These are phyloP conservation scores for Malacosoma neustria DNA, from an alignment of 2,888 invertebrate genomes.

Conservation along the genomic window DNA sequence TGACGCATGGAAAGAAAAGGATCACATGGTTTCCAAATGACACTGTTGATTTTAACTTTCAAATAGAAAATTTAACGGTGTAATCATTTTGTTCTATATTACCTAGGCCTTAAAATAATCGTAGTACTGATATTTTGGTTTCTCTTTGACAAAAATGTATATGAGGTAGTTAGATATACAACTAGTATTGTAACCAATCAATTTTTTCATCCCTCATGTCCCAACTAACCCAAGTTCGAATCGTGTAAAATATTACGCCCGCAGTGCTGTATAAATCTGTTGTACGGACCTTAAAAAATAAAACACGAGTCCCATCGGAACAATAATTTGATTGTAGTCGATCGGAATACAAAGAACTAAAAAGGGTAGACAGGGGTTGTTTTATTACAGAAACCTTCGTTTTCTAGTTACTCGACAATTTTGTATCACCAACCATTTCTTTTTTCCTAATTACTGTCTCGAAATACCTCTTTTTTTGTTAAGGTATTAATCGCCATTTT, in stretches of 20 bases:
- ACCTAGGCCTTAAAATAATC: no score
- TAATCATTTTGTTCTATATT: no score
- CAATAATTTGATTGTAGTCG: slow-evolving; percentile 10
- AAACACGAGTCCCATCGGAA: slow-evolving; percentile 1
- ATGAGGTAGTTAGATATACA: no score
- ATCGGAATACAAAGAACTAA: slow-evolving; percentile 9
- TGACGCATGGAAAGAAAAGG: no score
- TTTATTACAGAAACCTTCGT: slow-evolving; percentile 18
- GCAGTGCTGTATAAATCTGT: not conserved
- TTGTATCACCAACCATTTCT: slow-evolving; percentile 20
- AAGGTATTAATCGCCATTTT: slow-evolving; percentile 17
- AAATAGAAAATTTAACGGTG: no score
- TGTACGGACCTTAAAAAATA: not conserved
- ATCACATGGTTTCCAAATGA: no score
- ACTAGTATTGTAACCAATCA: no score
- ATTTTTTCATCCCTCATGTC: not conserved
- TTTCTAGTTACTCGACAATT: slow-evolving; percentile 16
- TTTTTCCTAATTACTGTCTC: slow-evolving; percentile 13
- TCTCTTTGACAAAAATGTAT: no score
- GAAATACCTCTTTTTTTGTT: slow-evolving; percentile 8
- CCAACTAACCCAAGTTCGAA: not conserved
- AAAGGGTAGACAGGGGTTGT: slow-evolving; percentile 21
- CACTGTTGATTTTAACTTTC: no score
- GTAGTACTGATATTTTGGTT: no score
- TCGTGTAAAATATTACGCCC: not conserved